These are phyloP conservation scores for Apantesis nais DNA, from an alignment of 2,888 invertebrate species.

Conservation along the genomic window DNA sequence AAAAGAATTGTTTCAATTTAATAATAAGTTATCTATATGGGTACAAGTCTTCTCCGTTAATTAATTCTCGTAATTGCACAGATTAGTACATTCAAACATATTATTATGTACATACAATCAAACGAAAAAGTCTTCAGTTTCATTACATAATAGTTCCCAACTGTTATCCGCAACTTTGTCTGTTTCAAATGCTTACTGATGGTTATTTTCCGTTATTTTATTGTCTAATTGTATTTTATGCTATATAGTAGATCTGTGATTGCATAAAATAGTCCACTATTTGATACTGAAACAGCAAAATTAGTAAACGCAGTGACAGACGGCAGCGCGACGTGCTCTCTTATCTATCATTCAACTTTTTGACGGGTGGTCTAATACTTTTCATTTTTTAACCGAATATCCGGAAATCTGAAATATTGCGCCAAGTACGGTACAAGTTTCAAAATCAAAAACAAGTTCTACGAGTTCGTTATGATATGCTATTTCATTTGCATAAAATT, in stretches of 20 bases:
- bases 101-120: not conserved
- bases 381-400: not conserved
- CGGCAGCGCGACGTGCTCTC: too few species aligned
- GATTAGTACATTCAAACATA: not conserved
- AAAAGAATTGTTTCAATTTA: too few species aligned
- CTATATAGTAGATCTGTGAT: too few species aligned
- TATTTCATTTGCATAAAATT: not conserved
- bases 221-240: too few species aligned
- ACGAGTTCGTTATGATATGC: not conserved
- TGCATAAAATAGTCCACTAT: too few species aligned
- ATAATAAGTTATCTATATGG: too few species aligned
- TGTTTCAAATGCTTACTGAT: too few species aligned
- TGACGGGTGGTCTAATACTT: not conserved
- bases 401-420: not conserved
- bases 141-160: not conserved
- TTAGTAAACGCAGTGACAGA: too few species aligned
- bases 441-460: not conserved
- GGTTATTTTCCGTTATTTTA: too few species aligned
- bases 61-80: too few species aligned
- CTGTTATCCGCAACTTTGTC: not conserved
- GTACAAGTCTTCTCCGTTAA: too few species aligned
- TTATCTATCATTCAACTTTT: not conserved
- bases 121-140: not conserved
- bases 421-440: not conserved
- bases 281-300: too few species aligned